Percentiles rank a stretch among this genome's conserved stretches.
phyloP scores from a whole-genome alignment of 1,140 invertebrate genomes.

The Neoseiulus cucumeris region DNA sequence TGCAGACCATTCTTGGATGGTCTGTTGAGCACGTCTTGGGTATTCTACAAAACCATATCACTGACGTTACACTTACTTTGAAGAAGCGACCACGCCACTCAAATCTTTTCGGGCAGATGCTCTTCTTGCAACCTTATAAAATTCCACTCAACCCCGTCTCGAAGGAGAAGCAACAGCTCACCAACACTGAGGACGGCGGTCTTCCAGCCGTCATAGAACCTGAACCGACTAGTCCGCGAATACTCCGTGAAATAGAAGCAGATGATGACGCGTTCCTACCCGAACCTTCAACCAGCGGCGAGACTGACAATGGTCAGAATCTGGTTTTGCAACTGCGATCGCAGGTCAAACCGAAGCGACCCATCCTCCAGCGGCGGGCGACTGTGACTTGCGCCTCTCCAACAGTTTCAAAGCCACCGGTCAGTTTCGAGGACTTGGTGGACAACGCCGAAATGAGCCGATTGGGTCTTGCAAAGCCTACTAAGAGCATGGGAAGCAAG shows the following conservation, averaged over 20 bases:
- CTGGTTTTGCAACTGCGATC: not conserved
- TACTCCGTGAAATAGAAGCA: slow-evolving; percentile 17
- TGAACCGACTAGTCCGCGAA: slow-evolving; percentile 13
- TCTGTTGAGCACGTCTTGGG: slow-evolving; percentile 53
- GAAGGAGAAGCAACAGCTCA: slow-evolving; percentile 8
- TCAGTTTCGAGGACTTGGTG: slow-evolving; percentile 38
- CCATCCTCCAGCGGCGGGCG: slow-evolving; percentile 43
- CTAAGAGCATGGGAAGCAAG: not conserved
- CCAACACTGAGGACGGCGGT: not conserved
- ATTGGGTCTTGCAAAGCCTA: not conserved
- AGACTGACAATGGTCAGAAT: not conserved
- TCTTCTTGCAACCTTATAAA: slow-evolving; percentile 18
- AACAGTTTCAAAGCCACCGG: slow-evolving; percentile 39
- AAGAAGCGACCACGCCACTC: slow-evolving; percentile 64
- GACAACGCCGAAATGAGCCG: not conserved
- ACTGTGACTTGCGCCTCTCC: slow-evolving; percentile 67
- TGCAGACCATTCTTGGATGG: slow-evolving; percentile 78
- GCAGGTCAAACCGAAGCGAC: not conserved
- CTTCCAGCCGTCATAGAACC: not conserved
- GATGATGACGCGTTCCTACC: slow-evolving; percentile 25
- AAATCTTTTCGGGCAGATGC: slow-evolving; percentile 55
- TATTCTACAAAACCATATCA: slow-evolving; percentile 50
- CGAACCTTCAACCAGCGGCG: slow-evolving; percentile 13
- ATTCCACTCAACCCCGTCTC: not conserved
- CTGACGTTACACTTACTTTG: slow-evolving; percentile 58